Evolutionary conservation across 2,797 vertebrate species (phyloP).

Genomic region (Fratercula arctica): DNA sequence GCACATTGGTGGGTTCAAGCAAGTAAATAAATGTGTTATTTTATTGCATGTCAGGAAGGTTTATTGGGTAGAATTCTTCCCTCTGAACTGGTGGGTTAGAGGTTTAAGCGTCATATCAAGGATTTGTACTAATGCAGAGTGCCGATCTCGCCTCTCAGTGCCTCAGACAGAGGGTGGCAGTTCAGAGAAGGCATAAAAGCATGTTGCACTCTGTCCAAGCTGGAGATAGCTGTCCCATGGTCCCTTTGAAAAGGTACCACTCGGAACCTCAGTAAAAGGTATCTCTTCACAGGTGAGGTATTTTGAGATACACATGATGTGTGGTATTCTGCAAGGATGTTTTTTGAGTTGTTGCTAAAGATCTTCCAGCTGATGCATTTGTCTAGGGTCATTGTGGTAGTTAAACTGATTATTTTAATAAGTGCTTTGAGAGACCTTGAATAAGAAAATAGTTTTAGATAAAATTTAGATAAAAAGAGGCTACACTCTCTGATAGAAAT

Average conservation of each 20-base stretch:
- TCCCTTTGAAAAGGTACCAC: not conserved
- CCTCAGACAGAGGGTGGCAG: not conserved
- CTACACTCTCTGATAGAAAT: not conserved
- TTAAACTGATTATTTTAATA: not conserved
- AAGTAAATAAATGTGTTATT: slow-evolving; percentile 70
- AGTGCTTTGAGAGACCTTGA: not conserved
- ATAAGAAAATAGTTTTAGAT: not conserved
- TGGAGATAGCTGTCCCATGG: accelerated
- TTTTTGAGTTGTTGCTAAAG: not conserved
- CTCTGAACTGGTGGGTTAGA: slow-evolving; percentile 18
- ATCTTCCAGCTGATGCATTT: not conserved
- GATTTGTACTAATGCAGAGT: not conserved
- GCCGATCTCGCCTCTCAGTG: not conserved
- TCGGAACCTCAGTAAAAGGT: not conserved
- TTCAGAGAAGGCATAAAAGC: not conserved
- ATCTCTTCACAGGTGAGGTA: not conserved
- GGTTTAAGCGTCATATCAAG: not conserved
- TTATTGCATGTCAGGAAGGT: slow-evolving; percentile 56
- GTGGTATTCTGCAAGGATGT: not conserved
- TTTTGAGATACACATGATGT: not conserved
- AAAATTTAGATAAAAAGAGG: not conserved
- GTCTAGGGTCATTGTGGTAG: not conserved
- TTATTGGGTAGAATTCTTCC: slow-evolving; percentile 38
- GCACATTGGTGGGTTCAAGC: slow-evolving; percentile 66
- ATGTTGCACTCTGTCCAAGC: not conserved